These are phyloP conservation scores for Philereme vetulata DNA, from an alignment of 2,888 invertebrate genomes.

Conservation along the genomic window DNA sequence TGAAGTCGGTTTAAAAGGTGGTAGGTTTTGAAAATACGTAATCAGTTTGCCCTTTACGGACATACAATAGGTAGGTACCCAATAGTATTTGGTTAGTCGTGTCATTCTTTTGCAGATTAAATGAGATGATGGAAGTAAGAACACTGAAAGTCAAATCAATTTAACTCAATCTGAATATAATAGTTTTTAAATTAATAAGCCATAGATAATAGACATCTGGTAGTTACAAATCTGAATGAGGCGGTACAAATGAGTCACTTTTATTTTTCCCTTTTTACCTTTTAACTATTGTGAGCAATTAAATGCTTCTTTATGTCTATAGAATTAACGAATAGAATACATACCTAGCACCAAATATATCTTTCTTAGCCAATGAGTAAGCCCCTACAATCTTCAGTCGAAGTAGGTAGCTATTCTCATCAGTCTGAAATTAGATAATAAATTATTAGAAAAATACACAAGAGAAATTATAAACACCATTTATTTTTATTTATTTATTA, in stretches of 20 bases:
- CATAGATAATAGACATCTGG: not conserved
- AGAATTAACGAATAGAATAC: constrained; percentile 29
- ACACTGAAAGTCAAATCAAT: constrained; percentile 8
- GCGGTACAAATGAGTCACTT: not conserved
- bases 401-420: constrained; percentile 91
- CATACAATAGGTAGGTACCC: too few species aligned
- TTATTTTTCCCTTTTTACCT: not conserved
- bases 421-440: constrained; percentile 81
- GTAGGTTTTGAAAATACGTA: too few species aligned
- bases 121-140: not conserved
- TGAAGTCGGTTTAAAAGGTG: too few species aligned
- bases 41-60: too few species aligned
- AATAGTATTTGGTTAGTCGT: too few species aligned
- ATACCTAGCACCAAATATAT: constrained; percentile 99
- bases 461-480: too few species aligned
- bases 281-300: not conserved
- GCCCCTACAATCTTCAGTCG: constrained; percentile 94
- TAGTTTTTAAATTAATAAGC: not conserved
- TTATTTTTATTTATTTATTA: too few species aligned
- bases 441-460: not conserved
- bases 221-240: not conserved
- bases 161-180: not conserved
- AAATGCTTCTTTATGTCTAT: not conserved
- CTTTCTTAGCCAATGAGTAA: constrained; percentile 97
- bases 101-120: too few species aligned